Conservation (phyloP, 2,888 invertebrate genomes). For the Copidosoma aretas region DNA sequence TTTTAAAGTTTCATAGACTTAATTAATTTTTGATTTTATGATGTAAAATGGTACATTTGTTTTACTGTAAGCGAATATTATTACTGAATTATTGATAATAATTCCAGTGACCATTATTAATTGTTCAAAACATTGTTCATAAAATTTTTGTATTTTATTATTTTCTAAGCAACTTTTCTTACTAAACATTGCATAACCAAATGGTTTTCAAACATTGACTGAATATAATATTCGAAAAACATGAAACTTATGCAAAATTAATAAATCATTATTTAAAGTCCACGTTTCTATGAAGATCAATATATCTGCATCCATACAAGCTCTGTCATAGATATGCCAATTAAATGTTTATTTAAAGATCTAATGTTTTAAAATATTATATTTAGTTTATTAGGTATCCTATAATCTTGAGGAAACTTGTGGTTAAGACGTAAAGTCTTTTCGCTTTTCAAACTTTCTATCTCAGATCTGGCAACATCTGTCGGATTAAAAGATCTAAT, state of each 20-base stretch:
- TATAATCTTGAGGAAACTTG: conserved; percentile 2
- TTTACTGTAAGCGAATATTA: not conserved
- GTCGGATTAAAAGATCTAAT: not conserved
- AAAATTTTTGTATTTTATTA: not conserved
- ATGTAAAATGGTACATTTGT: not conserved
- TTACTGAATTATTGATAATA: not conserved
- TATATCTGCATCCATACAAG: not conserved
- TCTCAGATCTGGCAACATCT: not conserved
- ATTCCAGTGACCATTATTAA: not conserved
- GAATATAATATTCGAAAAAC: not conserved
- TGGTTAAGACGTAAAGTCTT: not conserved
- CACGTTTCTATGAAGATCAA: not conserved
- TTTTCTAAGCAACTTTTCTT: not conserved
- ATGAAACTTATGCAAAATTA: not conserved
- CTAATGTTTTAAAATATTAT: not conserved
- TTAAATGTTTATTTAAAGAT: not conserved
- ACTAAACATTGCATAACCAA: not conserved
- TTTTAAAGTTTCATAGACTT: no score
- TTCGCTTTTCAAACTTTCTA: not conserved
- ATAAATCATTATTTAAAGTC: not conserved
- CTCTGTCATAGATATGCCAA: not conserved
- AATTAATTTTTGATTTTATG: no score
- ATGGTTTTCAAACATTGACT: not conserved
- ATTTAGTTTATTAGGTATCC: not conserved
- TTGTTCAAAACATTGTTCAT: not conserved